Evolutionary conservation across 2,113 vertebrate genomes (phyloP).

Genomic region (Etia nguti): DNA sequence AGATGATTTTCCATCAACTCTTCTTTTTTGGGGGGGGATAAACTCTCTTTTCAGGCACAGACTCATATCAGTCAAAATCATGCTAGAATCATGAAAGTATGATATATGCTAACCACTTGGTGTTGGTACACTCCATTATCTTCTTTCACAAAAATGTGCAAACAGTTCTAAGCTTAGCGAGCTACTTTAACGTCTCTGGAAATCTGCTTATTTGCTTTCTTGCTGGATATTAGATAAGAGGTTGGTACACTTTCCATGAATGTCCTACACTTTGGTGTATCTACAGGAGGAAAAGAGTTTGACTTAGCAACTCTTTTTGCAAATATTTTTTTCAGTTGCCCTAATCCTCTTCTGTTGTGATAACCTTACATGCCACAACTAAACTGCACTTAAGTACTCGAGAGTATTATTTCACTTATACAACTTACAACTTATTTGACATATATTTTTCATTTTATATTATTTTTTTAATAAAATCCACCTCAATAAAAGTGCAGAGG

Average conservation of each 20-base stretch:
- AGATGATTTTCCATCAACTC: slow-evolving; percentile 33
- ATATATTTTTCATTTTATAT: background rate
- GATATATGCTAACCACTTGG: background rate
- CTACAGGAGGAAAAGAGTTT: background rate
- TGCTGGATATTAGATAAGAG: background rate
- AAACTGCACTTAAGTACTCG: background rate
- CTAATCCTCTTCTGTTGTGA: background rate
- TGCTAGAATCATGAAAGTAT: background rate
- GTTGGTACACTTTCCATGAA: background rate
- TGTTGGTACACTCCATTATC: background rate
- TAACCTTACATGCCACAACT: background rate
- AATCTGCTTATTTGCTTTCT: background rate
- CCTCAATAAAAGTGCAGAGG: background rate
- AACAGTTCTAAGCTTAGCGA: background rate
- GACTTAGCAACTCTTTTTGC: background rate
- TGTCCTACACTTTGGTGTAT: background rate
- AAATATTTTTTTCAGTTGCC: background rate
- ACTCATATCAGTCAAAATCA: background rate
- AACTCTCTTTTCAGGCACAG: background rate
- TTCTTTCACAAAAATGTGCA: background rate
- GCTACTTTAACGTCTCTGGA: background rate
- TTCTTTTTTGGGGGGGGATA: background rate
- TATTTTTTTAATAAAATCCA: background rate
- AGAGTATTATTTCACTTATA: background rate
- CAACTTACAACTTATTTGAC: background rate